Conservation (phyloP, 1,140 invertebrate species). For the Plutomurus gul region DNA sequence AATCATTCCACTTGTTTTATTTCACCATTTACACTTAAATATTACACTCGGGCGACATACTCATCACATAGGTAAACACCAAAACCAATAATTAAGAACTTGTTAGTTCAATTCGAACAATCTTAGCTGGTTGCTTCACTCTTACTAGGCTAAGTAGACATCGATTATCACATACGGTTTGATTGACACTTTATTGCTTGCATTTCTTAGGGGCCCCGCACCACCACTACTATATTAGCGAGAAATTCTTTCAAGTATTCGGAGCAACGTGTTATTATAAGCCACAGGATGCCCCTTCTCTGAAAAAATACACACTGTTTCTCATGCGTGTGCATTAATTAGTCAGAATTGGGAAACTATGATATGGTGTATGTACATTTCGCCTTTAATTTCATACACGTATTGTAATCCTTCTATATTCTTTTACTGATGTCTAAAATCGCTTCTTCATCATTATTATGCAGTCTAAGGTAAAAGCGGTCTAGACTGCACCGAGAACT, state of each 20-base stretch:
- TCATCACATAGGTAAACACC: conserved; percentile 1
- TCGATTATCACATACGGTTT: conserved; percentile 8
- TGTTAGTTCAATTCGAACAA: neutral
- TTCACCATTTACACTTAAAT: neutral
- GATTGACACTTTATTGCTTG: conserved; percentile 19
- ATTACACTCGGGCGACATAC: neutral
- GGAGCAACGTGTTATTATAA: conserved; percentile 28
- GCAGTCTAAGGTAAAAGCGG: too few relatives aligned
- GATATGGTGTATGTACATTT: neutral
- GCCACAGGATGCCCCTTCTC: neutral
- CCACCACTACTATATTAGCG: neutral
- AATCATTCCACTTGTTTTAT: conserved; percentile 21
- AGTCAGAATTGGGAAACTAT: neutral
- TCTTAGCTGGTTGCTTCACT: neutral
- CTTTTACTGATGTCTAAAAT: too few relatives aligned
- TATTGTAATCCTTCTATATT: too few relatives aligned
- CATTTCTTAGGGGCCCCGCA: neutral
- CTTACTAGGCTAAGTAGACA: neutral
- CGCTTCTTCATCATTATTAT: too few relatives aligned
- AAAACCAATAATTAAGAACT: conserved; percentile 22
- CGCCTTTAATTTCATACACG: too few relatives aligned
- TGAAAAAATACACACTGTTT: conserved; percentile 5
- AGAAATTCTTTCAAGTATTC: conserved; percentile 12
- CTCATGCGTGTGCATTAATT: conserved; percentile 3
- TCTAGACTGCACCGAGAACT: too few relatives aligned